Evolutionary conservation across 2,888 invertebrate genomes (phyloP), one percentile per base, ranked within the genome.

Genomic region (Apotomis betuletana): DNA sequence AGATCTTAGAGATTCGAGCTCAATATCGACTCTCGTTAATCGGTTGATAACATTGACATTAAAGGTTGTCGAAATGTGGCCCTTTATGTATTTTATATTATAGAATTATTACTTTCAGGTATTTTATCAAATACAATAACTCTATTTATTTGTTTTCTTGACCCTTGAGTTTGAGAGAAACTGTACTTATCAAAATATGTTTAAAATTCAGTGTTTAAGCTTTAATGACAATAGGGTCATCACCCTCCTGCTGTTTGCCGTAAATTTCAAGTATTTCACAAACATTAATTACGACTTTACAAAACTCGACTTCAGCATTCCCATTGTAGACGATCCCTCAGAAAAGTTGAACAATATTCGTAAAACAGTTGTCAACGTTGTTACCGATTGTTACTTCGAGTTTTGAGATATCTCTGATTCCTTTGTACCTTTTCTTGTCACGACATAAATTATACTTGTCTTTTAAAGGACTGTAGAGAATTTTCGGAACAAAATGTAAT

Each of bases 291-390:
- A 52, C 58, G 44, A 27, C 63, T 52, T 68, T 46, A 60, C 44
- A n/a, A 65, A 44, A 36, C 60, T 65, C 62, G 44, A 62, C 62
- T 55, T 61, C 46, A 46, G 57, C 55, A 4, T 61, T 59, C 49
- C 60, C 15, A 67, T 65, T 70, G 70, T 65, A 61, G 70, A 49
- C 60, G 12, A 52, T 64, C 64, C 65, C 55, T 64, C 27, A 46
- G 49, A 57, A 59, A 67, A 70, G 13, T 70, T 57, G 38, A 57
- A 67, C 61, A 67, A 67, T 60, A 67, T 70, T 70, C 70, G 70
- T 67, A 67, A 67, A 70, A 61, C 67, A 67, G 67, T 70, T 67
- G 65, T 70, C 70, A 70, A 70, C 67, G 67, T 70, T 70, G 67
- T 70, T 70, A 67, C 65, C 61, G 61, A 67, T 70, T 67, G 64